phyloP scores from a whole-genome alignment of 1,140 invertebrate genomes.

The Zeugodacus cucurbitae region DNA sequence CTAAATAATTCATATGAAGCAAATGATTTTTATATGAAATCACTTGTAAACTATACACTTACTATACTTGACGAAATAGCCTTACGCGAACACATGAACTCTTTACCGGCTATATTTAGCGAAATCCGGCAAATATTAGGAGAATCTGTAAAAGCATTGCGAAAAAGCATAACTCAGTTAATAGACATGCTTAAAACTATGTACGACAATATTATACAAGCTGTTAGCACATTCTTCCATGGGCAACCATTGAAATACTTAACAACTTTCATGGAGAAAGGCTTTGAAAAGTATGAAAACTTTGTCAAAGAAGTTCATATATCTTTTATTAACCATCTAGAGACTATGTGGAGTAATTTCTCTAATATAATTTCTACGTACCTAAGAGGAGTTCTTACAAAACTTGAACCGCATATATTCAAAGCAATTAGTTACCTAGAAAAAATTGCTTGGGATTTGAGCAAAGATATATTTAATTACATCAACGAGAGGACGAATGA shows the following conservation, averaged over 20 bases:
- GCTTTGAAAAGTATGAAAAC: slow-evolving; percentile 80
- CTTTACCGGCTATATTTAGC: slow-evolving; percentile 80
- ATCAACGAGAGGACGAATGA: slow-evolving; percentile 82
- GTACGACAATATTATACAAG: slow-evolving; percentile 76
- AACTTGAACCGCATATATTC: slow-evolving; percentile 81
- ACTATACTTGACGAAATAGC: slow-evolving; percentile 81
- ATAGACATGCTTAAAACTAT: slow-evolving; percentile 78
- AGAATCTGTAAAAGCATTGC: slow-evolving; percentile 80
- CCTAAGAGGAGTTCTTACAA: slow-evolving; percentile 76
- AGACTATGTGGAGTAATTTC: slow-evolving; percentile 76
- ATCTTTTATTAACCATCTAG: slow-evolving; percentile 78
- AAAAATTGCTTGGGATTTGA: slow-evolving; percentile 76
- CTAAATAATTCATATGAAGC: slow-evolving; percentile 80
- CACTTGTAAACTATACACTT: slow-evolving; percentile 76
- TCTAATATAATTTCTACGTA: slow-evolving; percentile 72
- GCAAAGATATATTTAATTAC: slow-evolving; percentile 80
- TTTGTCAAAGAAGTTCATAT: slow-evolving; percentile 82
- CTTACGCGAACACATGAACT: slow-evolving; percentile 80
- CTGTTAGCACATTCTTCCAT: slow-evolving; percentile 74
- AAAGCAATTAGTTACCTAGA: slow-evolving; percentile 80
- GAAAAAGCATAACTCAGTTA: slow-evolving; percentile 79
- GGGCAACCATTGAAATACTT: slow-evolving; percentile 79
- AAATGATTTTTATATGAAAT: slow-evolving; percentile 86
- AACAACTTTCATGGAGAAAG: slow-evolving; percentile 73
- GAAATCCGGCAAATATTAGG: slow-evolving; percentile 87